These are phyloP conservation scores for Tympanuchus pallidicinctus DNA, from an alignment of 2,113 vertebrate species.

Conservation along the genomic window DNA sequence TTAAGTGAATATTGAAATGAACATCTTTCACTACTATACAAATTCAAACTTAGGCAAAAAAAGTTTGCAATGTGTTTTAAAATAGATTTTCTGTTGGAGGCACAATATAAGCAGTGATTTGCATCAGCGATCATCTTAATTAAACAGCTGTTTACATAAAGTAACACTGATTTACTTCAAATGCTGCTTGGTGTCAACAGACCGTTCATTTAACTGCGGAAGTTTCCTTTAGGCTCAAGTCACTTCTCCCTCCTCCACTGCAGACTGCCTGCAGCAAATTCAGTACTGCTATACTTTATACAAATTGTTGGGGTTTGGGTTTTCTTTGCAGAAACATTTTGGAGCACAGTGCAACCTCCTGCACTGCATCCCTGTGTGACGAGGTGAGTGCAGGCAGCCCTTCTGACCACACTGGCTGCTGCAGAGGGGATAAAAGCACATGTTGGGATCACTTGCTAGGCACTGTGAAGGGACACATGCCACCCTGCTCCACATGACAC, in stretches of 20 bases:
- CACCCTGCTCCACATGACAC: neutral
- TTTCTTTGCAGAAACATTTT: neutral
- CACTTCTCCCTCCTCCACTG: constrained; percentile 13
- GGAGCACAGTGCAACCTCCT: neutral
- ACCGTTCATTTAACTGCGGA: constrained; percentile 43
- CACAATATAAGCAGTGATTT: constrained; percentile 61
- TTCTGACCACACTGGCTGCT: neutral
- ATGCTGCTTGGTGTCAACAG: constrained; percentile 54
- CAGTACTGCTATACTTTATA: neutral
- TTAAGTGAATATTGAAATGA: neutral
- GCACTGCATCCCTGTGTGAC: too few species aligned
- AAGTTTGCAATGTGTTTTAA: constrained; percentile 25
- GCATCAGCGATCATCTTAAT: constrained; percentile 73
- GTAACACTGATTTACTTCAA: constrained; percentile 65
- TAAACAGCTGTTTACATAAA: constrained; percentile 67
- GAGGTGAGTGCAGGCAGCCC: neutral
- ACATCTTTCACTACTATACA: neutral
- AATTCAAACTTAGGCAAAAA: constrained; percentile 10
- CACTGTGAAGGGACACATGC: neutral
- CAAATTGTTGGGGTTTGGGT: too few species aligned
- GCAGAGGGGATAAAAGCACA: neutral
- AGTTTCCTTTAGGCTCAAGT: constrained; percentile 43
- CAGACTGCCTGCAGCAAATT: neutral
- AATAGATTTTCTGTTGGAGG: constrained; percentile 58
- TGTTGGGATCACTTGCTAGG: accelerated